Evolutionary conservation across 1,140 invertebrate genomes (phyloP).

Genomic region (Bombus haemorrhoidalis): DNA sequence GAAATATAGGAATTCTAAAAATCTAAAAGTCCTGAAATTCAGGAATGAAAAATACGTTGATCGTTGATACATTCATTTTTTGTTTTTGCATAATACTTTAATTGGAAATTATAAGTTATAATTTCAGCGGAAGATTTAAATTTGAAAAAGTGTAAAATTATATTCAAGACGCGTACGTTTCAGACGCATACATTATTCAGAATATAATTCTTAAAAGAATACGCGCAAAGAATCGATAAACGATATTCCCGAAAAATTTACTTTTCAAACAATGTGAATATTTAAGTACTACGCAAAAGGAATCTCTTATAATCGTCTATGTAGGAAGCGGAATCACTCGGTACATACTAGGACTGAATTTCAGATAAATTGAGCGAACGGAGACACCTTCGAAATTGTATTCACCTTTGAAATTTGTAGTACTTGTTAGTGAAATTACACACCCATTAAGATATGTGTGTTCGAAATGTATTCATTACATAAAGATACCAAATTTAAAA

Average conservation of each 20-base stretch:
- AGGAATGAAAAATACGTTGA: no score
- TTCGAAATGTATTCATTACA: not conserved
- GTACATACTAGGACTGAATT: not conserved
- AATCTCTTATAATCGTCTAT: not conserved
- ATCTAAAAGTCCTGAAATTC: no score
- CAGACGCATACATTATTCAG: slow-evolving; percentile 16
- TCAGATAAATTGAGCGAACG: not conserved
- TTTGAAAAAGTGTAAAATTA: not conserved
- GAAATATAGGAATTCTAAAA: no score
- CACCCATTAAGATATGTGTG: not conserved
- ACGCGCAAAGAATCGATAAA: slow-evolving; percentile 4
- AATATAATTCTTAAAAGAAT: slow-evolving; percentile 17
- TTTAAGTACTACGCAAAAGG: not conserved
- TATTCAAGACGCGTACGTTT: not conserved
- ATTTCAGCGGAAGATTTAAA: not conserved
- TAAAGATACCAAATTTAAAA: no score
- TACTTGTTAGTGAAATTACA: not conserved
- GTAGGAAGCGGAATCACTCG: not conserved
- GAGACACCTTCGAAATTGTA: not conserved
- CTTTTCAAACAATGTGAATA: not conserved
- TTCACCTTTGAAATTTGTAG: not conserved
- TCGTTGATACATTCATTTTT: no score
- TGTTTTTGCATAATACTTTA: not conserved
- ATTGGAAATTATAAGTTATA: no score
- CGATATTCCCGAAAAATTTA: not conserved